These are phyloP conservation scores for Perodicticus potto DNA, from an alignment of 2,797 vertebrate genomes.

Conservation along the genomic window DNA sequence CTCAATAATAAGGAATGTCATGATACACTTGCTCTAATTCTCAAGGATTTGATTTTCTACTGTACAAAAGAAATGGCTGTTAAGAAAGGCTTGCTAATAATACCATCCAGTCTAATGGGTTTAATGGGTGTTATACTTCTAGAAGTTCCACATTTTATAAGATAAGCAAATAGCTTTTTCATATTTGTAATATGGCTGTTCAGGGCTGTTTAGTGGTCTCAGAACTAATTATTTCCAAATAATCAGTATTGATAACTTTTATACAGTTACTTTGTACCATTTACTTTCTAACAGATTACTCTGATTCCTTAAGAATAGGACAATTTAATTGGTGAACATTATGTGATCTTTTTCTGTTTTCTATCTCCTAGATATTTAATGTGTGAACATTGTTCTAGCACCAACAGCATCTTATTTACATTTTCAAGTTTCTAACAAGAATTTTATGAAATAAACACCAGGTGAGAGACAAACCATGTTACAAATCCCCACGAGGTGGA, in stretches of 20 bases:
- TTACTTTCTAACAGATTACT: neutral
- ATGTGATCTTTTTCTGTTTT: neutral
- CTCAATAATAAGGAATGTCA: neutral
- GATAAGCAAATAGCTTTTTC: neutral
- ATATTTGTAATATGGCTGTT: neutral
- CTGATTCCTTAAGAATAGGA: constrained; percentile 1
- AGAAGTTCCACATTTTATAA: neutral
- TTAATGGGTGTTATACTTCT: neutral
- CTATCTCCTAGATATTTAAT: neutral
- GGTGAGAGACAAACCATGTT: neutral
- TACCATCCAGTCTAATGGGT: neutral
- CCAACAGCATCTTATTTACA: neutral
- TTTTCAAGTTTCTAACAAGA: neutral
- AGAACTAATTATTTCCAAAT: neutral
- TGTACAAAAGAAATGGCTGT: neutral
- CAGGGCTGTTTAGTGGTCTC: neutral
- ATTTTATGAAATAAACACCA: neutral
- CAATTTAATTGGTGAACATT: neutral
- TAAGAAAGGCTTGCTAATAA: neutral
- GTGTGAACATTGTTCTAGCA: neutral
- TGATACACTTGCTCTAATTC: neutral
- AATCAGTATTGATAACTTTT: neutral
- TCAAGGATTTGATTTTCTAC: neutral
- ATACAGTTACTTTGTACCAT: neutral
- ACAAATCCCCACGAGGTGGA: neutral